Percentiles rank a stretch among this genome's conserved stretches.
Evolutionary conservation across 2,888 invertebrate genomes (phyloP).

Genomic region (Sinelater perroti): DNA sequence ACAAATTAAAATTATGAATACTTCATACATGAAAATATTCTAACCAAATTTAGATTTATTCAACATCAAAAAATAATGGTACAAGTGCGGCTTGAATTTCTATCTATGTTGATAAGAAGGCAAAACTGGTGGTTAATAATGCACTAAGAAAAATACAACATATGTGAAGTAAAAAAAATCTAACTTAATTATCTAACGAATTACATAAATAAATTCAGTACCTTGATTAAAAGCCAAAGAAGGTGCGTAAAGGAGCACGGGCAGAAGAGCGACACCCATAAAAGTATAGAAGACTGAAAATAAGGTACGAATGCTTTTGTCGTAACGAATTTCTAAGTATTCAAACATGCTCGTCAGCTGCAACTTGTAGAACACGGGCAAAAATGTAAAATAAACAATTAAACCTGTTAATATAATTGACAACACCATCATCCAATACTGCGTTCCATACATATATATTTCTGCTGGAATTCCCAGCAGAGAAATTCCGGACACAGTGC

Average conservation of each 20-base stretch:
- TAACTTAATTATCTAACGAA: too few species aligned
- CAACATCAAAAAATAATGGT: too few species aligned
- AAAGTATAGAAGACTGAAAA: conserved; percentile 69
- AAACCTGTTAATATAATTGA: conserved; percentile 52
- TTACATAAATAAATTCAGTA: conserved; percentile 56
- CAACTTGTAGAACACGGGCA: conserved; percentile 75
- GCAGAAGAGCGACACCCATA: conserved; percentile 66
- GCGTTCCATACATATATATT: conserved; percentile 75
- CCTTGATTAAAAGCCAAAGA: conserved; percentile 74
- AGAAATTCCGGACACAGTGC: conserved; percentile 78
- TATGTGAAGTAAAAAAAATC: too few species aligned
- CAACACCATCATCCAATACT: conserved; percentile 64
- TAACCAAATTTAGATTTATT: too few species aligned
- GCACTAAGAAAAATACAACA: too few species aligned
- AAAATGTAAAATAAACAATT: conserved; percentile 58
- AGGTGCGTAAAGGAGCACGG: conserved; percentile 77
- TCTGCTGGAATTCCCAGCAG: conserved; percentile 78
- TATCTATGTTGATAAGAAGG: too few species aligned
- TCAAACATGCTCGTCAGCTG: conserved; percentile 75
- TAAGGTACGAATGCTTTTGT: conserved; percentile 66
- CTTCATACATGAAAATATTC: too few species aligned
- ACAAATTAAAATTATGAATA: too few species aligned
- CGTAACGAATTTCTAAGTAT: conserved; percentile 72
- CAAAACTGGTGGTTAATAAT: too few species aligned
- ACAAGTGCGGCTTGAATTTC: too few species aligned